Base-by-base conservation (phyloP, 2,113 vertebrate species). In the Alligator sinensis region DNA sequence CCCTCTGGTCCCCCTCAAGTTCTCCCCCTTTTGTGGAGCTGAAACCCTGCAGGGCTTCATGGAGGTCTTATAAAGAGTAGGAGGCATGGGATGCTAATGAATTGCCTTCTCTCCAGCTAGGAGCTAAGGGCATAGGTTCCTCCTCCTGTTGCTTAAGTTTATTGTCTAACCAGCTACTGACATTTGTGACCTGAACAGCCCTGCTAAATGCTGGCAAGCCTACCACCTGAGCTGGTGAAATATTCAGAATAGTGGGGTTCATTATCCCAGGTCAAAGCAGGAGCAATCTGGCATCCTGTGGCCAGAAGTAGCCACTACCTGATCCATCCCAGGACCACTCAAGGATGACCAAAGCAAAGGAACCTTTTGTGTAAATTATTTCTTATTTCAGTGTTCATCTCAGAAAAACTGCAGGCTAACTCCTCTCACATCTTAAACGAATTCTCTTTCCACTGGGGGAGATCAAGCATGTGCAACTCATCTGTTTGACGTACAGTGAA, bases 401-500 rank as follows among this genome's bases (percentile, higher is more conserved):
- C 78, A 24, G 82, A 57, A 93, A 17, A 55, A 86, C 18, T 60
- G 75, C 64, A 74, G 80, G 61, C 38, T 0, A 17, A 81, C 78
- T 86, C 77, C 60, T 82, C 82, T 95, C 83, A 30, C 82, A 82
- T 93, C 82, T 85, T 84, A 63, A 87, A 58, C 22, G 54, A 21
- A 75, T 89, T 93, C 28, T 91, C 47, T 95, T 91, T 60, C 80
- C 89, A 86, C 79, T 88, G 66, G 91, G 55, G 47, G 25, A 81
- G 86, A 86, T 66, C 55, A 60, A 89, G 82, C 90, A 79, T 8
- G 54, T 83, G 83, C 59, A 19, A 81, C 82, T 95, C 92, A 90
- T 89, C 91, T 91, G 68, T 77, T 66, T 82, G 87, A 85, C 12
- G 10, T 34, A 76, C 70, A 54, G 12, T 47, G 59, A 80, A 61